These are phyloP conservation scores for Lithobates sylvaticus DNA, from an alignment of 2,797 vertebrate genomes.

Conservation along the genomic window DNA sequence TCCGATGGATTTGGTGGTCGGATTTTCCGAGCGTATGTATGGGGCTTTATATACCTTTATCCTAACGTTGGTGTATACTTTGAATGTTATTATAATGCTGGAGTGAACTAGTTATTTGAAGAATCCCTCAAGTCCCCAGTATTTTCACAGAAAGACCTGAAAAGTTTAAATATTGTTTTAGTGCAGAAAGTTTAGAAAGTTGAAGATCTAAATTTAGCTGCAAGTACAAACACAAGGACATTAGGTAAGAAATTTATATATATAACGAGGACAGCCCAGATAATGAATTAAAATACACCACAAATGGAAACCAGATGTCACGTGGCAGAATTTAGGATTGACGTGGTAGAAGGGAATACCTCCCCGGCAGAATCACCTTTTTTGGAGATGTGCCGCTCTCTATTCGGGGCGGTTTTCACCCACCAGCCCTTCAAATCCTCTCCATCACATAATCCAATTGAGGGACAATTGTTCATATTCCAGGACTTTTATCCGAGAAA, in stretches of 20 bases:
- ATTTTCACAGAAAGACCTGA: background rate
- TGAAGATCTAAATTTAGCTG: slow-evolving; percentile 15
- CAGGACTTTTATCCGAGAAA: background rate
- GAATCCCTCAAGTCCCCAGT: background rate
- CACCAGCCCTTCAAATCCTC: background rate
- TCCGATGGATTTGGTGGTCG: too few species aligned
- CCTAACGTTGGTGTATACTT: too few species aligned
- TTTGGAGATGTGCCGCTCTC: slow-evolving; percentile 42
- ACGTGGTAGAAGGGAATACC: background rate
- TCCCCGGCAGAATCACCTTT: slow-evolving; percentile 48
- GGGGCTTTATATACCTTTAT: too few species aligned
- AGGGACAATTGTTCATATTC: background rate
- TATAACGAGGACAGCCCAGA: background rate
- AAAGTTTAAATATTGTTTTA: slow-evolving; percentile 3
- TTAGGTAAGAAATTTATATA: slow-evolving; percentile 18
- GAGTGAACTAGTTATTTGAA: too few species aligned
- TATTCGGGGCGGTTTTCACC: background rate
- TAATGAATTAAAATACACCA: slow-evolving; percentile 21
- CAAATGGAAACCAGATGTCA: slow-evolving; percentile 38
- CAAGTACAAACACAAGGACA: slow-evolving; percentile 7
- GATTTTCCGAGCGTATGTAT: too few species aligned
- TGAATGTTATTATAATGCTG: too few species aligned
- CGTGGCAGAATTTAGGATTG: background rate
- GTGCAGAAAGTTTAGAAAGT: background rate
- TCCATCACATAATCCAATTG: slow-evolving; percentile 21